phyloP scores from a whole-genome alignment of 2,888 invertebrate genomes.

The Deroplatys truncata region DNA sequence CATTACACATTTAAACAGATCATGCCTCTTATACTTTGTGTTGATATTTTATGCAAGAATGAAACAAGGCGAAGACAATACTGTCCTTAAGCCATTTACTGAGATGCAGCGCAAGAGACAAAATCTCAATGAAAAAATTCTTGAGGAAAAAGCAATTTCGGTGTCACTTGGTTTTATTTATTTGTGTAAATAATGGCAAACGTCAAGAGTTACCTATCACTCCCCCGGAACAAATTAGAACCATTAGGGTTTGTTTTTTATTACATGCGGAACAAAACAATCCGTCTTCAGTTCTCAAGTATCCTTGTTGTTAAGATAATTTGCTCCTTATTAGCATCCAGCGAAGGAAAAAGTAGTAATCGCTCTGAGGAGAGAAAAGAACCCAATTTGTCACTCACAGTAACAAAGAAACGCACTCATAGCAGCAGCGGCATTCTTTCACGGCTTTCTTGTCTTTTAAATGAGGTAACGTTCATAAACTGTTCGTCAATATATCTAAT shows the following conservation, averaged over 20 bases:
- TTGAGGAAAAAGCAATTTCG: neutral
- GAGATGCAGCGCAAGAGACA: too few species aligned
- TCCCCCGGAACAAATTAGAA: neutral
- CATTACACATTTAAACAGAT: too few species aligned
- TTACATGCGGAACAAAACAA: neutral
- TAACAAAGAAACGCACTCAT: neutral
- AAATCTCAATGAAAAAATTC: neutral
- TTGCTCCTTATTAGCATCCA: neutral
- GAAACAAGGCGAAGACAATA: too few species aligned
- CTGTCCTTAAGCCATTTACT: too few species aligned
- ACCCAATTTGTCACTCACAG: neutral
- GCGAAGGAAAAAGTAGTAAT: neutral
- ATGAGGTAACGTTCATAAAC: too few species aligned
- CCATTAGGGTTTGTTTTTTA: neutral
- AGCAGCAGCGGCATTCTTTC: too few species aligned
- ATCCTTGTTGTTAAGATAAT: neutral
- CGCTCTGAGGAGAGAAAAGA: neutral
- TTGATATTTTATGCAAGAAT: too few species aligned
- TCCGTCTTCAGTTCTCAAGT: neutral
- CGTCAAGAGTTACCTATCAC: neutral
- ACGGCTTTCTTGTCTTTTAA: too few species aligned
- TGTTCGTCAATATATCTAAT: too few species aligned
- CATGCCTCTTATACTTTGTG: too few species aligned
- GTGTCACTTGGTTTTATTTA: neutral
- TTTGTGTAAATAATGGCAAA: neutral